Base-by-base conservation (phyloP, 2,888 invertebrate species). In the Troglohyphantes excavatus region DNA sequence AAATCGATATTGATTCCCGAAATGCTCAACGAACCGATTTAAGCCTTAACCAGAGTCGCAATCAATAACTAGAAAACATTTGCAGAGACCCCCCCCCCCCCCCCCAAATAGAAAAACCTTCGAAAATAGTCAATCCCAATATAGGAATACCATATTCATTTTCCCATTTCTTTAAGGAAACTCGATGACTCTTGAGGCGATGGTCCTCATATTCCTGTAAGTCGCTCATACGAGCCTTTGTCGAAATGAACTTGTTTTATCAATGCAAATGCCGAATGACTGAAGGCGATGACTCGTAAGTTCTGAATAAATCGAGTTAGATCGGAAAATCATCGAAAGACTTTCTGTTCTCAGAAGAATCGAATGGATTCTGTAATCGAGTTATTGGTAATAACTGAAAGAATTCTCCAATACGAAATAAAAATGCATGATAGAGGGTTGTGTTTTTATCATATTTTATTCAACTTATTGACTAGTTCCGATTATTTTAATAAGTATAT, bases 91-190 rank as follows among this genome's bases (percentile, higher is more conserved):
- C 9, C 33, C 17, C 17, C 19, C 17, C 61, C 19, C 33, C n/a
- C 26, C 46, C 53, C 67, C 46, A 23, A 81, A 68, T 81, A 67
- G n/a, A 46, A 68, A 81, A 81, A n/a, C n/a, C 81, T 68, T 67
- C n/a, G 81, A 53, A 43, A 53, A 19, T 21, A 81, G 81, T 81
- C 81, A 65, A 81, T 81, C 81, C n/a, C n/a, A n/a, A 81, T 68
- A 68, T 27, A 19, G 43, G 13, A 43, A n/a, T n/a, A 59, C 19
- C 27, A 27, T 9, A 26, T 46, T 81, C 21, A 29, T 27, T 46
- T 61, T 76, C 17, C 11, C 13, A 29, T 33, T 61, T 19, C 39
- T 39, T n/a, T 6, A 9, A 19, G 70, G 33, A 17, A 39, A 70
- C 5, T 70, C 33, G 19, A 19, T 70, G n/a, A n/a, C n/a, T 70